A percentile compares a stretch with the other conserved stretches of the same genome.
Evolutionary conservation across 1,140 invertebrate genomes (phyloP).

Genomic region (Diorhabda carinulata): DNA sequence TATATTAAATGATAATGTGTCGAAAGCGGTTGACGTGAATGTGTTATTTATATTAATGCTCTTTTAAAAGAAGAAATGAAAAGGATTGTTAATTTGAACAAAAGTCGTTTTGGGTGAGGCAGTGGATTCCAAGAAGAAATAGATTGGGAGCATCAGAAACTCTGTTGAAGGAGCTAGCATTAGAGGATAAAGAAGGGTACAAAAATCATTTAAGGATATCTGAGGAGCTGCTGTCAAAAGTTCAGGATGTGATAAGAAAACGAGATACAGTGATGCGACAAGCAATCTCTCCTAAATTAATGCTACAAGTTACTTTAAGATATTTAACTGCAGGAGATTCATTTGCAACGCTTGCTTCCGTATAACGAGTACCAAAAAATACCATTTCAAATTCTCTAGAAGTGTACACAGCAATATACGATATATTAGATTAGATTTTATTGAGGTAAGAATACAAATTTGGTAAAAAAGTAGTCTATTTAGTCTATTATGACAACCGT

Average conservation of each 20-base stretch:
- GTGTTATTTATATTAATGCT: constrained; percentile 22
- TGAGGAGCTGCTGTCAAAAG: constrained; percentile 29
- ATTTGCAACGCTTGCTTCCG: constrained; percentile 19
- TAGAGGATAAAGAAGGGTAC: constrained; percentile 5
- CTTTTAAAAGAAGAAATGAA: constrained; percentile 32
- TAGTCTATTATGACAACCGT: no score
- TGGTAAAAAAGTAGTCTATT: neutral
- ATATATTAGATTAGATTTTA: constrained; percentile 30
- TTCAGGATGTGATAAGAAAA: constrained; percentile 20
- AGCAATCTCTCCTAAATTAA: no score
- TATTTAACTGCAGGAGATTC: neutral
- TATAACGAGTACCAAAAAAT: constrained; percentile 31
- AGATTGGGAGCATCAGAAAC: constrained; percentile 12
- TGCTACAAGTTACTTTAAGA: no score
- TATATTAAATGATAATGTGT: neutral
- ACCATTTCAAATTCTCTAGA: neutral
- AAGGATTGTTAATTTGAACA: constrained; percentile 29
- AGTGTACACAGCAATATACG: neutral
- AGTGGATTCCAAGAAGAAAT: constrained; percentile 33
- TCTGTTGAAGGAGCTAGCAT: constrained; percentile 22
- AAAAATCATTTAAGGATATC: constrained; percentile 33
- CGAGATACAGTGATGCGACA: no score
- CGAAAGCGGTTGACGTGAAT: constrained; percentile 29
- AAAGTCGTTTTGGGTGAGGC: constrained; percentile 31
- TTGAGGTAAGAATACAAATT: constrained; percentile 30